Percentiles rank a stretch among this genome's conserved stretches.
Conservation (phyloP, 2,797 vertebrate genomes). For the Sciaenops ocellatus region DNA sequence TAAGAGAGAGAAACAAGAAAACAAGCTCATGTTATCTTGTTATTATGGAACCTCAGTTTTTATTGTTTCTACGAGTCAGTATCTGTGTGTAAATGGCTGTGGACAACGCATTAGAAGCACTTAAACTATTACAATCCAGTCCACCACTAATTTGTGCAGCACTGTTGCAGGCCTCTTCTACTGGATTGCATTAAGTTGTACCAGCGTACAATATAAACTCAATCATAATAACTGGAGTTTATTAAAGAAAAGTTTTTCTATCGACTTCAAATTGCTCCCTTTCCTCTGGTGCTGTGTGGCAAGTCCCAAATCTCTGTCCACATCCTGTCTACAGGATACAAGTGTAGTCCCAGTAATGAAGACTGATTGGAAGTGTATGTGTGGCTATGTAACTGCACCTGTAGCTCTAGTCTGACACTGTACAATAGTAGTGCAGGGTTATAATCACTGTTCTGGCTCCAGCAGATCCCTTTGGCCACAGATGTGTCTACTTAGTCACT, state of each 20-base stretch:
- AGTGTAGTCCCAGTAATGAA: conserved; percentile 28
- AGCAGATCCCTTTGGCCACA: conserved; percentile 16
- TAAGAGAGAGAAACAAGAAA: background rate
- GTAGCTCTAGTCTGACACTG: conserved; percentile 2
- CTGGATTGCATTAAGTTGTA: background rate
- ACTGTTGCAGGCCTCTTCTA: background rate
- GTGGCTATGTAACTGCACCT: conserved; percentile 20
- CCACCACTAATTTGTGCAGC: background rate
- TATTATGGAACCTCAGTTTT: background rate
- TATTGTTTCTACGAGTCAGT: background rate
- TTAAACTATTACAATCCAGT: background rate
- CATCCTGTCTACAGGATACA: conserved; percentile 22
- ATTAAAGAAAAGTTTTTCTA: conserved; percentile 12
- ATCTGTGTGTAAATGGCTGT: background rate
- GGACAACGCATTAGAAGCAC: background rate
- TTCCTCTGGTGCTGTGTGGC: background rate
- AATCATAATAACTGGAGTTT: conserved; percentile 6
- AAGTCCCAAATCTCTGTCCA: conserved; percentile 15
- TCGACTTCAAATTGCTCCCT: conserved; percentile 14
- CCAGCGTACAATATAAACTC: background rate
- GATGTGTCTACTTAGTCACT: conserved; percentile 5
- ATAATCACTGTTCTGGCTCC: conserved; percentile 21
- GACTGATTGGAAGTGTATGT: conserved; percentile 33
- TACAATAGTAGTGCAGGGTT: conserved; percentile 6
- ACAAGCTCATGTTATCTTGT: too few species aligned